Percentiles rank a stretch among this genome's conserved stretches.
These are phyloP conservation scores for Morbakka virulenta DNA, from an alignment of 30 jellyfish, hydroid and myxozoan species.

Conservation along the genomic window DNA sequence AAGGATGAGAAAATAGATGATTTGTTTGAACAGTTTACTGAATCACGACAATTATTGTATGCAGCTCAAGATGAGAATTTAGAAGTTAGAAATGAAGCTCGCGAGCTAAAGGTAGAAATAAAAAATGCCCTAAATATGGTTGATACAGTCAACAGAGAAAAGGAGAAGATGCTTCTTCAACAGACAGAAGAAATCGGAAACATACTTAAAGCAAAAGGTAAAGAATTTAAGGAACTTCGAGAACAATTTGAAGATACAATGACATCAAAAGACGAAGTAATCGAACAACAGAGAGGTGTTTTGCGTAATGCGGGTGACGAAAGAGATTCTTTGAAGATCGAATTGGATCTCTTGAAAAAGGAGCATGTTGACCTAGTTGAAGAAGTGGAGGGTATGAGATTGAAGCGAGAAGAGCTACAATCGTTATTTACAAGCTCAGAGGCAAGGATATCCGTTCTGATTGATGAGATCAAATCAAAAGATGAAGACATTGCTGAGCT, in stretches of 20 bases:
- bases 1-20: slow-evolving; percentile 48
- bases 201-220: slow-evolving; percentile 48
- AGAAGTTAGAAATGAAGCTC: slow-evolving; percentile 19
- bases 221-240: slow-evolving; percentile 58
- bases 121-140: background rate
- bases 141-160: background rate
- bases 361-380: slow-evolving; percentile 35
- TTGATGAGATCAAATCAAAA: background rate
- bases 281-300: slow-evolving; percentile 48
- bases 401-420: slow-evolving; percentile 19
- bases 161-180: background rate
- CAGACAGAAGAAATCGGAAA: slow-evolving; percentile 73
- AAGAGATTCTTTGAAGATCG: slow-evolving; percentile 5
- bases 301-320: slow-evolving; percentile 24
- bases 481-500: background rate
- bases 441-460: too few species aligned
- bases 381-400: slow-evolving; percentile 13
- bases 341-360: background rate
- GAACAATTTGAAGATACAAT: slow-evolving; percentile 72
- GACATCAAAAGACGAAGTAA: slow-evolving; percentile 46
- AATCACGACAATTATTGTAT: background rate
- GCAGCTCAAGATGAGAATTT: slow-evolving; percentile 20
- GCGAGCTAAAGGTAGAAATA: slow-evolving; percentile 17
- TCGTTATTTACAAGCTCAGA: too few species aligned
- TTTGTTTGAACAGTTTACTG: slow-evolving; percentile 12